These are phyloP conservation scores for Pangasianodon gigas DNA, from an alignment of 2,113 vertebrate species.

Conservation along the genomic window DNA sequence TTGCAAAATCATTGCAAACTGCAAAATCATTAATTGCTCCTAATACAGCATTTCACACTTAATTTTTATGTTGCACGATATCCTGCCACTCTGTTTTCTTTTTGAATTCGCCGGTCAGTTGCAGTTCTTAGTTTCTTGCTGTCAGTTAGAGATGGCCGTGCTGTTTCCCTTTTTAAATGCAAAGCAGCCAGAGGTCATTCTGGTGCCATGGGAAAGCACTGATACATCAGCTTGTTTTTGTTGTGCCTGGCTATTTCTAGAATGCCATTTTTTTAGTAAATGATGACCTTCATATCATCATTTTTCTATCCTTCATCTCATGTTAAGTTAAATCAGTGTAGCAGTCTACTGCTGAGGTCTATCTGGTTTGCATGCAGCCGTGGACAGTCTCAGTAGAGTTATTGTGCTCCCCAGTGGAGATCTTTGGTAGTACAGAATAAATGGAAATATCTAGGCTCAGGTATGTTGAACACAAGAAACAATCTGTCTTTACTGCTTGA, in stretches of 20 bases:
- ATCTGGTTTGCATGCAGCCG: slow-evolving; percentile 44
- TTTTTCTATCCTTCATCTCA: slow-evolving; percentile 66
- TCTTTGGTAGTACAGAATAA: not conserved
- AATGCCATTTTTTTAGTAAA: slow-evolving; percentile 63
- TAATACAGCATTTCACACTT: not conserved
- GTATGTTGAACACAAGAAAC: slow-evolving; percentile 1
- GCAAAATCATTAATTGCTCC: not conserved
- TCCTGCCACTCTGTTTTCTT: not conserved
- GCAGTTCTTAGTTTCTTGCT: slow-evolving; percentile 17
- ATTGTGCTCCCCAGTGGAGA: slow-evolving; percentile 63
- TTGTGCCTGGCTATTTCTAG: slow-evolving; percentile 71
- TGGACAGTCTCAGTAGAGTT: slow-evolving; percentile 50
- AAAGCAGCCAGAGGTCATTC: slow-evolving; percentile 63
- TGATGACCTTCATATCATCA: slow-evolving; percentile 58
- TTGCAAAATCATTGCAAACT: too few relatives aligned
- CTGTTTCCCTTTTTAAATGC: slow-evolving; percentile 37
- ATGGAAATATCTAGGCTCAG: not conserved
- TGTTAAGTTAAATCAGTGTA: slow-evolving; percentile 54
- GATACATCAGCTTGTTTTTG: slow-evolving; percentile 66
- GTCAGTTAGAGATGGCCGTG: slow-evolving; percentile 27
- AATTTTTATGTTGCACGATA: not conserved
- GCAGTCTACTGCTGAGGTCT: slow-evolving; percentile 34
- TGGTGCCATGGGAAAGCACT: slow-evolving; percentile 73
- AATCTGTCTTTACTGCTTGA: not conserved
- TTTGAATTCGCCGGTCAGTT: not conserved